Conservation (phyloP, 1,140 invertebrate species). For the Neoseiulus cucumeris region DNA sequence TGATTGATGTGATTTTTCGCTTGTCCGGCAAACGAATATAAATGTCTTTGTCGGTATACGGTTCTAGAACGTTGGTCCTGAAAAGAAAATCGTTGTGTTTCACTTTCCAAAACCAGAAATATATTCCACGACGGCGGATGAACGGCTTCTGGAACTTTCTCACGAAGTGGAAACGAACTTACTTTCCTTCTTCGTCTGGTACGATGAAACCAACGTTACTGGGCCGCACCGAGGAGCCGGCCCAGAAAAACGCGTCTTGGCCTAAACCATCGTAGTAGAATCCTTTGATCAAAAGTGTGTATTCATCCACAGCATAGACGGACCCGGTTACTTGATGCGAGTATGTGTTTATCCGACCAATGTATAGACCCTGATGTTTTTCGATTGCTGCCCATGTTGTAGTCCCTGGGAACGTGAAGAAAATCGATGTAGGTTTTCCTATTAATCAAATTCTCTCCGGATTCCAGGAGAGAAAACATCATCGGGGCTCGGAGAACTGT, state of each 20-base stretch:
- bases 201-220: constrained; percentile 76
- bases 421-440: too few relatives aligned
- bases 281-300: constrained; percentile 52
- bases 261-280: constrained; percentile 83
- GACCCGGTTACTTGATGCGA: constrained; percentile 71
- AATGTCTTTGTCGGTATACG: constrained; percentile 64
- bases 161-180: too few relatives aligned
- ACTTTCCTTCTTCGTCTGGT: constrained; percentile 62
- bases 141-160: too few relatives aligned
- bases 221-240: constrained; percentile 59
- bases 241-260: constrained; percentile 66
- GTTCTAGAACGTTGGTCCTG: constrained; percentile 63
- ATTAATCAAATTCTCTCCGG: too few relatives aligned
- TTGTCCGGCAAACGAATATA: constrained; percentile 58
- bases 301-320: constrained; percentile 71
- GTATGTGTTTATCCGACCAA: constrained; percentile 72
- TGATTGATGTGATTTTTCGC: constrained; percentile 65
- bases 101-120: background rate
- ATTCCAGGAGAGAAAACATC: too few relatives aligned
- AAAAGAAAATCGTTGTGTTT: background rate
- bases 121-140: background rate
- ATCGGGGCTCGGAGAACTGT: too few relatives aligned
- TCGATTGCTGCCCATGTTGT: constrained; percentile 12
- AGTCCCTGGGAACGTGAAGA: too few relatives aligned
- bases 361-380: constrained; percentile 48